Percentiles rank a stretch among this genome's conserved stretches.
These are phyloP conservation scores for Cynocephalus volans DNA, from an alignment of 2,113 vertebrate genomes.

Conservation along the genomic window DNA sequence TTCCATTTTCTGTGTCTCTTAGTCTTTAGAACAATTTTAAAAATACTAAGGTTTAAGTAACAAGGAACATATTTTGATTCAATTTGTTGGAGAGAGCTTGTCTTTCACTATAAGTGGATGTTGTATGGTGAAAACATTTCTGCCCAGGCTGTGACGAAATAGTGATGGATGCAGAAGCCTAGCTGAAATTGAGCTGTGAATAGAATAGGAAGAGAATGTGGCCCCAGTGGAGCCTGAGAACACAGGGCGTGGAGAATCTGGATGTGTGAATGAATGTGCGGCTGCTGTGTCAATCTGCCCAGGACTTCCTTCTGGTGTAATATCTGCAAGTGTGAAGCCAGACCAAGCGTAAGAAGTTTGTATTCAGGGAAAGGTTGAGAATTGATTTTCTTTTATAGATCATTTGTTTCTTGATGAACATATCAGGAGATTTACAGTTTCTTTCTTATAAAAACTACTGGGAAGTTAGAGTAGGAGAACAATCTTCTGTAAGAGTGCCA, in stretches of 20 bases:
- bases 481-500: background rate
- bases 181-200: background rate
- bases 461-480: background rate
- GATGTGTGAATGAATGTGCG: background rate
- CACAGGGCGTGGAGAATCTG: background rate
- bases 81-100: background rate
- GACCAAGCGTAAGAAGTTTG: background rate
- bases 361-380: background rate
- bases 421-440: constrained; percentile 5
- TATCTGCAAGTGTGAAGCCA: background rate
- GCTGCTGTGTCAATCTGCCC: background rate
- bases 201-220: background rate
- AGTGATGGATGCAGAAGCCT: background rate
- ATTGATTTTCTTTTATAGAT: background rate
- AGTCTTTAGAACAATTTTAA: background rate
- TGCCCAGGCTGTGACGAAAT: background rate
- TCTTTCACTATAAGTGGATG: background rate
- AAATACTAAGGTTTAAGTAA: constrained; percentile 22
- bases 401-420: background rate
- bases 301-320: background rate
- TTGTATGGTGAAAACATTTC: background rate
- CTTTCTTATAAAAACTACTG: background rate
- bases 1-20: background rate
- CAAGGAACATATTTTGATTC: background rate
- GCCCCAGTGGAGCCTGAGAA: background rate